Evolutionary conservation across 1,140 invertebrate species (phyloP).

Genomic region (Drosophila teissieri): DNA sequence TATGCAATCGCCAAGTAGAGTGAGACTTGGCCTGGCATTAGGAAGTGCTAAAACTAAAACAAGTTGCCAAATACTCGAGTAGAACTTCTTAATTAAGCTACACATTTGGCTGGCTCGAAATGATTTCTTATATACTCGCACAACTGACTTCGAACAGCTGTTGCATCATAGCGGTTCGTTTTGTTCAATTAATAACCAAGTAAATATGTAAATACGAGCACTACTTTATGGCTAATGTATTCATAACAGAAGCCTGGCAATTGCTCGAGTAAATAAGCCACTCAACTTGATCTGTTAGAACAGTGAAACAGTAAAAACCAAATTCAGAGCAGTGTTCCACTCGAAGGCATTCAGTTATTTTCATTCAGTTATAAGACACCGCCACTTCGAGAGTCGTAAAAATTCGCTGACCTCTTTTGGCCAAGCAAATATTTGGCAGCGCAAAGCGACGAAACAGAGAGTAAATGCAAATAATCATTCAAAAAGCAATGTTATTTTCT

Average conservation of each 20-base stretch:
- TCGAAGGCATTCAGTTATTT: no score
- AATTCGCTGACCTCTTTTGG: constrained; percentile 20
- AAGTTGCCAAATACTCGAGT: constrained; percentile 37
- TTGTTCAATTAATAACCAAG: not conserved
- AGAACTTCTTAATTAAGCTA: constrained; percentile 44
- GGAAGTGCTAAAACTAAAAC: constrained; percentile 47
- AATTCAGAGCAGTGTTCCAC: not conserved
- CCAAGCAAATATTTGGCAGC: constrained; percentile 4
- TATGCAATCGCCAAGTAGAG: constrained; percentile 37
- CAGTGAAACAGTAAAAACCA: not conserved
- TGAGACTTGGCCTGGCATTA: constrained; percentile 22
- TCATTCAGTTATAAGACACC: not conserved
- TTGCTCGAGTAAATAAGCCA: constrained; percentile 20
- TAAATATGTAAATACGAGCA: constrained; percentile 1
- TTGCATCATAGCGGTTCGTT: constrained; percentile 22
- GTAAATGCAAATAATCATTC: constrained; percentile 20
- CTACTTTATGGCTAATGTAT: constrained; percentile 11
- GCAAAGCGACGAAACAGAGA: constrained; percentile 5
- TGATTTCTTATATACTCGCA: not conserved
- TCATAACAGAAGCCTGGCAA: constrained; percentile 17
- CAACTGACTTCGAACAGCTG: constrained; percentile 3
- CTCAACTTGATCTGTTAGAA: not conserved
- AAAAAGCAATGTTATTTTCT: constrained; percentile 37
- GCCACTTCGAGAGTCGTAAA: constrained; percentile 17
- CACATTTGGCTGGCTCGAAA: constrained; percentile 8